Evolutionary conservation across 2,113 vertebrate species (phyloP).

Genomic region (Pelecanoides urinatrix): DNA sequence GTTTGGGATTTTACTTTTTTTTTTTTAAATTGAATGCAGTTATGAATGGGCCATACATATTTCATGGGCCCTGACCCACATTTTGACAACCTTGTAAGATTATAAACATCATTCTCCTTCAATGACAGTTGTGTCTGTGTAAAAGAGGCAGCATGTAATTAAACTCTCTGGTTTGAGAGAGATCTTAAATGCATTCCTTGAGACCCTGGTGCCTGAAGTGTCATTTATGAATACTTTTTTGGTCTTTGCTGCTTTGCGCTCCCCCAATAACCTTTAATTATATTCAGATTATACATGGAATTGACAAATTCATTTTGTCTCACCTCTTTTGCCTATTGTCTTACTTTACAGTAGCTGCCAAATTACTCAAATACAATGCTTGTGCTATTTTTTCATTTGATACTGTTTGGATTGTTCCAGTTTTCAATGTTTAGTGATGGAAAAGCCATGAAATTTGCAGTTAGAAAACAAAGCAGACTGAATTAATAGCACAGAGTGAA

Average conservation of each 20-base stretch:
- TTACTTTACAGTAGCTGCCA: background rate
- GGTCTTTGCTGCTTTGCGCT: background rate
- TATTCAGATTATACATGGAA: background rate
- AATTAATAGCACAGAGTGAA: background rate
- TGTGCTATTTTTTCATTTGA: background rate
- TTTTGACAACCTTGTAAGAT: background rate
- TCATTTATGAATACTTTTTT: background rate
- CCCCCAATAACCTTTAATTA: conserved; percentile 1
- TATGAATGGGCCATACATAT: background rate
- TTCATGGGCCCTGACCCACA: background rate
- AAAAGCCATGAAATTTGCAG: background rate
- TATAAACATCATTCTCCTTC: background rate
- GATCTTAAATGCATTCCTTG: background rate
- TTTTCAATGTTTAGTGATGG: background rate
- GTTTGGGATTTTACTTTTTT: background rate
- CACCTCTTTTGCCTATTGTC: background rate
- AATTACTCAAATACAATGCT: background rate
- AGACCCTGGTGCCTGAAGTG: background rate
- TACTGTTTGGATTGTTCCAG: background rate
- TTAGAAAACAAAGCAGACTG: background rate
- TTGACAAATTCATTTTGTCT: background rate
- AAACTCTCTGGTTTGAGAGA: background rate
- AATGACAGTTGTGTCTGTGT: background rate
- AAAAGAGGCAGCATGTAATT: background rate
- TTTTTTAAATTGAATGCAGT: background rate